These are phyloP conservation scores for Acanthococcus lagerstroemiae DNA, from an alignment of 2,888 invertebrate species.

Conservation along the genomic window DNA sequence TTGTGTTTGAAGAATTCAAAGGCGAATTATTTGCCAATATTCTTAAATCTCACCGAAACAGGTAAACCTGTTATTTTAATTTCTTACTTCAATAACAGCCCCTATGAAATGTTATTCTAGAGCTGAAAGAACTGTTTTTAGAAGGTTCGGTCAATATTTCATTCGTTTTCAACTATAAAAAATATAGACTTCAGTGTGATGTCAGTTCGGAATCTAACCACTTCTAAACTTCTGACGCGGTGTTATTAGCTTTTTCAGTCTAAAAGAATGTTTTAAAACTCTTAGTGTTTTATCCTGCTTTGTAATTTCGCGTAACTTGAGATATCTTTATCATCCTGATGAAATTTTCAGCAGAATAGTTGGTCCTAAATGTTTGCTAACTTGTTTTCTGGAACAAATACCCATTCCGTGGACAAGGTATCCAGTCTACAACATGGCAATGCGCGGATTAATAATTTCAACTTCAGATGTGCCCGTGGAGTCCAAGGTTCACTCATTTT, in stretches of 20 bases:
- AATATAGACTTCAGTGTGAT: too few relatives aligned
- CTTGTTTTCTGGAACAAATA: slow-evolving; percentile 59
- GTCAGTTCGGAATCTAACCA: too few relatives aligned
- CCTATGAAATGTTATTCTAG: too few relatives aligned
- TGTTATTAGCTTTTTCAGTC: too few relatives aligned
- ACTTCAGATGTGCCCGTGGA: slow-evolving; percentile 49
- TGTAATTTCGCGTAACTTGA: slow-evolving; percentile 4
- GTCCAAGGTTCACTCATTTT: slow-evolving; percentile 43
- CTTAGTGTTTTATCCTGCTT: neutral
- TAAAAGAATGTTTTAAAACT: too few relatives aligned
- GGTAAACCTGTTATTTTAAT: too few relatives aligned
- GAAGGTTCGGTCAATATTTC: too few relatives aligned
- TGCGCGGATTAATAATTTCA: slow-evolving; percentile 60
- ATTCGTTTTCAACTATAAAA: too few relatives aligned
- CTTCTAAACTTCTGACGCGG: too few relatives aligned
- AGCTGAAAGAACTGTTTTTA: too few relatives aligned
- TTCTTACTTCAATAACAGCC: too few relatives aligned
- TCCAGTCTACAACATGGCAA: slow-evolving; percentile 71
- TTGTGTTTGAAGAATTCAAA: slow-evolving; percentile 66
- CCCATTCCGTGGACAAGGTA: slow-evolving; percentile 63
- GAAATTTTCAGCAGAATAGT: slow-evolving; percentile 52
- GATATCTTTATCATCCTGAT: slow-evolving; percentile 35
- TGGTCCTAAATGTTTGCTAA: slow-evolving; percentile 69
- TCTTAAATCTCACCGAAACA: neutral
- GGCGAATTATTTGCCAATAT: slow-evolving; percentile 43